These are phyloP conservation scores for Umimayanthus kanabou DNA, from an alignment of 92 coral and sea anemone genomes.

Conservation along the genomic window DNA sequence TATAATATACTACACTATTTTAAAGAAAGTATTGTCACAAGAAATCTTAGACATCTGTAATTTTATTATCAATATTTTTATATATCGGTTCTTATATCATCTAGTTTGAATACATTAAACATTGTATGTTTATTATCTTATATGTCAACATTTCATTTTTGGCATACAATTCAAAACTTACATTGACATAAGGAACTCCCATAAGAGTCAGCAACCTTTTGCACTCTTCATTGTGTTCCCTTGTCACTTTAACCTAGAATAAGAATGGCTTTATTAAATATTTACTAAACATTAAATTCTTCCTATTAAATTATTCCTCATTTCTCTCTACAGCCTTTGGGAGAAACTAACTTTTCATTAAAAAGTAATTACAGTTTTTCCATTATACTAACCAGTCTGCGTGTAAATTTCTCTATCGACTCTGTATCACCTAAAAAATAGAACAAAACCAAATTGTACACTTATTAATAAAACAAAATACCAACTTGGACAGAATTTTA, in stretches of 20 bases:
- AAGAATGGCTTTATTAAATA: not conserved
- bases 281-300: not conserved
- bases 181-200: slow-evolving; percentile 92
- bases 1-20: no score
- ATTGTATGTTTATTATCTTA: no score
- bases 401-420: slow-evolving; percentile 87
- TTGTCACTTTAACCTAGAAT: slow-evolving; percentile 87
- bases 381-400: slow-evolving; percentile 73
- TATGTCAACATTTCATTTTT: no score
- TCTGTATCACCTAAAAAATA: slow-evolving; percentile 78
- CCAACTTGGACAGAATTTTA: not conserved
- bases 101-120: no score
- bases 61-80: no score
- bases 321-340: not conserved
- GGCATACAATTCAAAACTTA: slow-evolving; percentile 37
- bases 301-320: no score
- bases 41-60: no score
- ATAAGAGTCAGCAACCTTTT: slow-evolving; percentile 75
- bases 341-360: not conserved
- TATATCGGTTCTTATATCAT: no score
- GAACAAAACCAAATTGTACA: not conserved
- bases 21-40: no score
- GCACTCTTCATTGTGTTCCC: slow-evolving; percentile 90
- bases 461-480: not conserved
- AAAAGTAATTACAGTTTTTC: not conserved